Percentiles rank a stretch among this genome's conserved stretches.
phyloP scores from a whole-genome alignment of 2,797 vertebrate species.

The Danio jaintianensis region DNA sequence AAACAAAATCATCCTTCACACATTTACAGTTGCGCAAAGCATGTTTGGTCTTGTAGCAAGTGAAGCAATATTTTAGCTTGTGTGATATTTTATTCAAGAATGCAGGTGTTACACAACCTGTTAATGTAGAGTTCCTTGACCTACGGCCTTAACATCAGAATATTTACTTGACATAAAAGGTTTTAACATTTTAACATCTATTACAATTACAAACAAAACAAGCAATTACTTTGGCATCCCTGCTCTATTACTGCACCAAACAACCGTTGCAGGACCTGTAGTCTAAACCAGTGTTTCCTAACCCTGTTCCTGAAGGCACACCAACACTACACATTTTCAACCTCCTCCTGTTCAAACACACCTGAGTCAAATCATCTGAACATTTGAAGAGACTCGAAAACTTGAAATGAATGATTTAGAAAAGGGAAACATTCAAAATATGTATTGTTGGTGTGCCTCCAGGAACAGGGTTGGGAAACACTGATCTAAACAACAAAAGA shows the following conservation, averaged over 20 bases:
- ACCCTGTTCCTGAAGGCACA: no score
- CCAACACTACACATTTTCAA: no score
- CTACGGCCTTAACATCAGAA: not conserved
- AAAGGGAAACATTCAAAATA: no score
- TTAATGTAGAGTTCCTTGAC: not conserved
- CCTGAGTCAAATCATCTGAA: no score
- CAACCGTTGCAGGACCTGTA: not conserved
- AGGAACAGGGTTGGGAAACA: no score
- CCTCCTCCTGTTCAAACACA: no score
- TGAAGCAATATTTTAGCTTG: not conserved
- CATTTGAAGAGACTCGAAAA: no score
- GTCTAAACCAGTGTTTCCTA: no score
- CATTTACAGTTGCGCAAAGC: not conserved
- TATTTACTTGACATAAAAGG: not conserved
- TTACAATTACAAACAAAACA: not conserved
- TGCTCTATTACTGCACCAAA: not conserved
- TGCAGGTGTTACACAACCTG: not conserved
- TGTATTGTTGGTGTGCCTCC: no score
- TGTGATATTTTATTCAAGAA: not conserved
- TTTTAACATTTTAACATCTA: not conserved
- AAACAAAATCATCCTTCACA: conserved; percentile 7
- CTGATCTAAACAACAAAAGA: not conserved
- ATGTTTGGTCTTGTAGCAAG: not conserved
- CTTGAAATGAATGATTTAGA: no score
- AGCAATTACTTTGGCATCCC: not conserved